phyloP scores from a whole-genome alignment of 2,797 vertebrate genomes.

The Presbytis comata region DNA sequence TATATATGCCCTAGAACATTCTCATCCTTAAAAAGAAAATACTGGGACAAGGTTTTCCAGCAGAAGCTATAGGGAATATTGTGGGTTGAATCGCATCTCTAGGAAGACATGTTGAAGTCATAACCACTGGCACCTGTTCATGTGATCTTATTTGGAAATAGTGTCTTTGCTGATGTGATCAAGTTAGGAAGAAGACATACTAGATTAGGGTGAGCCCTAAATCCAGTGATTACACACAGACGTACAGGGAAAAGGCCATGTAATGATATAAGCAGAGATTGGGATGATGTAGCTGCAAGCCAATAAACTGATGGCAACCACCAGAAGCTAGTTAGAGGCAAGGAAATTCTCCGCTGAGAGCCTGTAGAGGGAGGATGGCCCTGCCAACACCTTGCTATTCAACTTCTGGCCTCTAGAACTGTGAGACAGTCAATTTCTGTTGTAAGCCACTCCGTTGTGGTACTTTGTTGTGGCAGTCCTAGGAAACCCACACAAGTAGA shows the following conservation, averaged over 20 bases:
- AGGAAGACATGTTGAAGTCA: not conserved
- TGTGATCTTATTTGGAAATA: not conserved
- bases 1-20: not conserved
- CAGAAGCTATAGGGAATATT: not conserved
- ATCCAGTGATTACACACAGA: not conserved
- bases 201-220: not conserved
- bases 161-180: not conserved
- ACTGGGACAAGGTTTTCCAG: not conserved
- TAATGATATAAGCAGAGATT: not conserved
- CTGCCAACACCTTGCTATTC: not conserved
- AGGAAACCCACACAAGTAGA: not conserved
- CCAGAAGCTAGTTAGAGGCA: not conserved
- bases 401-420: not conserved
- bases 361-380: no score
- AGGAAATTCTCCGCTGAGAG: not conserved
- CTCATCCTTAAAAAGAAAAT: not conserved
- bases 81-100: not conserved
- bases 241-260: fast-evolving
- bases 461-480: fast-evolving
- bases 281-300: not conserved
- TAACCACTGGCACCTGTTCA: not conserved
- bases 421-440: not conserved
- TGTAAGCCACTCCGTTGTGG: no score
- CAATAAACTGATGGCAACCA: no score
- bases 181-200: not conserved